Evolutionary conservation across 2,888 invertebrate genomes (phyloP).

Genomic region (Notocelia uddmanniana): DNA sequence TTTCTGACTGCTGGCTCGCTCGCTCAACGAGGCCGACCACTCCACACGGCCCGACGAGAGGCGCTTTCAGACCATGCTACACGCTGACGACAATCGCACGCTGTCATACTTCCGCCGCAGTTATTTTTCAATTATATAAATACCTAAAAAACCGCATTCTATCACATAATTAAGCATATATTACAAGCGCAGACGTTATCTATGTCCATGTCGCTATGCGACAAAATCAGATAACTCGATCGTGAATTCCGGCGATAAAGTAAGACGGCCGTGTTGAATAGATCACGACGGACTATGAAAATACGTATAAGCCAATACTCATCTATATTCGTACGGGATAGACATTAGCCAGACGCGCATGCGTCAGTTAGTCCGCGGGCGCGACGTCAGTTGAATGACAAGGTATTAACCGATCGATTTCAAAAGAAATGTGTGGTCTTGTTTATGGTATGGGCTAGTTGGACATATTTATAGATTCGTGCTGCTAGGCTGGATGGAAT

Average conservation of each 20-base stretch:
- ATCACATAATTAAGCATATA: conserved; percentile 80
- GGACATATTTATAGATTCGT: conserved; percentile 35
- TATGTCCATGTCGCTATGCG: conserved; percentile 80
- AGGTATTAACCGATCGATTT: conserved; percentile 81
- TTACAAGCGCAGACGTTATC: conserved; percentile 75
- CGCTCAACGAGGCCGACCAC: conserved; percentile 49
- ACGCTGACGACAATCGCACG: conserved; percentile 58
- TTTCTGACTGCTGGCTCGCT: conserved; percentile 69
- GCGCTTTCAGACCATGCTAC: conserved; percentile 49
- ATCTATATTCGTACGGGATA: conserved; percentile 80
- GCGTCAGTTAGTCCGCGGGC: conserved; percentile 73
- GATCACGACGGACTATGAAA: conserved; percentile 70
- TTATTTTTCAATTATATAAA: conserved; percentile 78
- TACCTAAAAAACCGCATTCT: conserved; percentile 69
- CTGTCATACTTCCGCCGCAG: conserved; percentile 68
- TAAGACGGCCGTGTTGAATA: conserved; percentile 76
- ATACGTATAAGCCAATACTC: conserved; percentile 72
- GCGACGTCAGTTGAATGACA: conserved; percentile 83
- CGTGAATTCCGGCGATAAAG: conserved; percentile 71
- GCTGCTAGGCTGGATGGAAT: conserved; percentile 17
- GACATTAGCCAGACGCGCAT: conserved; percentile 84
- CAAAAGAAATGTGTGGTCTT: conserved; percentile 73
- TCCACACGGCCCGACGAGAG: conserved; percentile 59
- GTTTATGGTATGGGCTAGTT: conserved; percentile 49
- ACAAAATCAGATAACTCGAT: conserved; percentile 79